These are phyloP conservation scores for Haliclystus octoradiatus DNA, from an alignment of 30 jellyfish, hydroid and myxozoan genomes.

Conservation along the genomic window DNA sequence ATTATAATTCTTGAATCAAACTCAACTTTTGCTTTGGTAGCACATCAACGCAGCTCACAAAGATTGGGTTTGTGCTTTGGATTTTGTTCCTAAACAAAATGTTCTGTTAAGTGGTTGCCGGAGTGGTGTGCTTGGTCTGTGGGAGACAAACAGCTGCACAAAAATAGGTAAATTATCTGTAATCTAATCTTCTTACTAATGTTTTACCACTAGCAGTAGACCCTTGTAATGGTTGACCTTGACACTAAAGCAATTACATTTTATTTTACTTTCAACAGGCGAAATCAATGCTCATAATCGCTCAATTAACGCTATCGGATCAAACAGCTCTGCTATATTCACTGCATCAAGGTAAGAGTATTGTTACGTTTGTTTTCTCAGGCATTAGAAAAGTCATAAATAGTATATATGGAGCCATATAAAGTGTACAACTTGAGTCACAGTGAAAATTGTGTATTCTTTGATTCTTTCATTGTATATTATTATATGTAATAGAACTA, in stretches of 20 bases:
- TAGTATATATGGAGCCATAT: no score
- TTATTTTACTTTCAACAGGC: conserved; percentile 18
- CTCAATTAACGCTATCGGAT: conserved; percentile 59
- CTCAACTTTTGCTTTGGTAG: conserved; percentile 5
- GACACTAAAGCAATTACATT: neutral
- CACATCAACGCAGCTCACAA: conserved; percentile 74
- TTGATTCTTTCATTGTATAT: no score
- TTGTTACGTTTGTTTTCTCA: neutral
- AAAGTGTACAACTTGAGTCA: no score
- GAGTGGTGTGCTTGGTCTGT: conserved; percentile 55
- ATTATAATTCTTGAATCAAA: no score
- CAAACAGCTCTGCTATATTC: conserved; percentile 41
- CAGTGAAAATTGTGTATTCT: no score
- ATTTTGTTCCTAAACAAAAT: conserved; percentile 56
- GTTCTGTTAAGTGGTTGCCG: conserved; percentile 75
- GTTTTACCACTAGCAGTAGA: no score
- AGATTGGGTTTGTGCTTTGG: conserved; percentile 83
- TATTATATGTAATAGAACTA: no score
- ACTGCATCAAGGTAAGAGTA: conserved; percentile 77
- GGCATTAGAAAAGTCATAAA: no score
- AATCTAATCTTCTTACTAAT: neutral
- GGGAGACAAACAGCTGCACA: conserved; percentile 60
- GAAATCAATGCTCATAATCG: conserved; percentile 69
- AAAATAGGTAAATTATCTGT: conserved; percentile 33
- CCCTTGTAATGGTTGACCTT: no score